A percentile compares a stretch with the other conserved stretches of the same genome.
Conservation (phyloP, 92 coral and sea anemone species). For the Ricordea florida region DNA sequence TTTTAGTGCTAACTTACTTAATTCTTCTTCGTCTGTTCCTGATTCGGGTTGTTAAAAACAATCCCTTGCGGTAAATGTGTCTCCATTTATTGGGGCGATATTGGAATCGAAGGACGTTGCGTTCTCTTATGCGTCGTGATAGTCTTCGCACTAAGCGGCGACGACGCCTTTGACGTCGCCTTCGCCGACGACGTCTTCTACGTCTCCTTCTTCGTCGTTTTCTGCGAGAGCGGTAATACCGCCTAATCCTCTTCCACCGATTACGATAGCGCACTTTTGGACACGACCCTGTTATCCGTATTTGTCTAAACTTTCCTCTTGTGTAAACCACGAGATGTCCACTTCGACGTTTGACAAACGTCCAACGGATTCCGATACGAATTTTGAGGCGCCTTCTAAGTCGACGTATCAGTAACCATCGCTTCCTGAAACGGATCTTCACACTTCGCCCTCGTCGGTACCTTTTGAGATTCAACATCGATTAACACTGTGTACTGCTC, state of each 20-base stretch:
- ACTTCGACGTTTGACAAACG: neutral
- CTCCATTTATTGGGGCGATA: conserved; percentile 11
- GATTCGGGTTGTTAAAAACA: neutral
- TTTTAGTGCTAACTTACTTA: neutral
- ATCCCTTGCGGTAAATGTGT: neutral
- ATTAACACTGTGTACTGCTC: no score
- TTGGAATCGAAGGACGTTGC: conserved; percentile 4
- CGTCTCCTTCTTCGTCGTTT: conserved; percentile 42
- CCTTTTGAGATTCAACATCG: neutral
- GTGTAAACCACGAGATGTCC: conserved; percentile 1
- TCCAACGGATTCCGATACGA: conserved; percentile 3
- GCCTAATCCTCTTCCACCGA: neutral
- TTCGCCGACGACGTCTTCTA: conserved; percentile 24
- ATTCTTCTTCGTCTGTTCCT: neutral
- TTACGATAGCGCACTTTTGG: neutral
- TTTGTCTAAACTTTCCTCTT: neutral
- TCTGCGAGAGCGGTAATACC: conserved; percentile 1
- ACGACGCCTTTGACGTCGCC: no score
- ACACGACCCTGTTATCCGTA: neutral
- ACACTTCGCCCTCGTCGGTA: conserved; percentile 10
- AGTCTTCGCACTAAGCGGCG: no score
- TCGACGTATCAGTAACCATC: conserved; percentile 7
- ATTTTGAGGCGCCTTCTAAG: conserved; percentile 9
- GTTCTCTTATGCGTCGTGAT: neutral
- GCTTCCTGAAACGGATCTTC: neutral